These are phyloP conservation scores for Diarsia mendica DNA, from an alignment of 2,888 invertebrate genomes.

Conservation along the genomic window DNA sequence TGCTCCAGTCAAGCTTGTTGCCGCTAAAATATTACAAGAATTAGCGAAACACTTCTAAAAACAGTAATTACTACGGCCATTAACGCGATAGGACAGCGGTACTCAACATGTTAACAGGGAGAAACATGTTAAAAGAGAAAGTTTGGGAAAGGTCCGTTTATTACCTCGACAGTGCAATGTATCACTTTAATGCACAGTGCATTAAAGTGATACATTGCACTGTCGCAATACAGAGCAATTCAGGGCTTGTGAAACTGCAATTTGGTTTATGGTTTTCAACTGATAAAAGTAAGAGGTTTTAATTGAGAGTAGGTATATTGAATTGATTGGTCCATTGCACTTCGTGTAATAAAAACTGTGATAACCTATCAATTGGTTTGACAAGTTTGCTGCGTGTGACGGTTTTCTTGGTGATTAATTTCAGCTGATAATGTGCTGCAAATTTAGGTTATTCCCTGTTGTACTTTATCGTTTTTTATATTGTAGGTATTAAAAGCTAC, in stretches of 20 bases:
- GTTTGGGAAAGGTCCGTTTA: constrained; percentile 55
- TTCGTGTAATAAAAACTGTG: neutral
- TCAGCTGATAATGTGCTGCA: neutral
- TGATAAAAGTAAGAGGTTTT: constrained; percentile 40
- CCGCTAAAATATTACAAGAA: constrained; percentile 57
- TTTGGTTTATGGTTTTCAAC: constrained; percentile 49
- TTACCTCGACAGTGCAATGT: constrained; percentile 48
- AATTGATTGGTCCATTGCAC: constrained; percentile 7
- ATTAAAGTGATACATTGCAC: too few species aligned
- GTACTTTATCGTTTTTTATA: neutral
- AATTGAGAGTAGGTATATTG: constrained; percentile 39
- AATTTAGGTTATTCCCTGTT: neutral
- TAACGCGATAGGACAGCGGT: constrained; percentile 52
- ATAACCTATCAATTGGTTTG: constrained; percentile 6
- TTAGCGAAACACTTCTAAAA: constrained; percentile 64
- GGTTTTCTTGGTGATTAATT: neutral
- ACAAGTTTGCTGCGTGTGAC: neutral
- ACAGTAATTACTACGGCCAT: constrained; percentile 62
- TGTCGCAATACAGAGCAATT: too few species aligned
- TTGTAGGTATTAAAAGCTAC: neutral
- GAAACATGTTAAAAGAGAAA: constrained; percentile 57
- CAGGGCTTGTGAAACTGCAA: constrained; percentile 39
- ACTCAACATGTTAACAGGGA: constrained; percentile 54
- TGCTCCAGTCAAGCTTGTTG: constrained; percentile 52
- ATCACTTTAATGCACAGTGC: constrained; percentile 50